These are phyloP conservation scores for Hypselothyrea guttata DNA, from an alignment of 2,888 invertebrate genomes.

Conservation along the genomic window DNA sequence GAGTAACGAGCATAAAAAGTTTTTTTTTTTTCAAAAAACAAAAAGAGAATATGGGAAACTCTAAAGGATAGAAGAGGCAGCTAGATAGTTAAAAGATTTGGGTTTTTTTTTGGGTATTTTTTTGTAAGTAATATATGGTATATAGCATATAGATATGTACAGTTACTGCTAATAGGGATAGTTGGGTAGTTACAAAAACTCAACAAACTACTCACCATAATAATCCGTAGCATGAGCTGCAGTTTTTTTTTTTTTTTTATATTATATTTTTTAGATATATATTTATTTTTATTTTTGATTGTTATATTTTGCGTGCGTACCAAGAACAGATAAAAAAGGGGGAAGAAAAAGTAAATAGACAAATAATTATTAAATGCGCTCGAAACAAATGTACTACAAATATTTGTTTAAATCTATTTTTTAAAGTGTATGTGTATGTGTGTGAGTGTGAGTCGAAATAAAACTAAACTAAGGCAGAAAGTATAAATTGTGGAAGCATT, in stretches of 20 bases:
- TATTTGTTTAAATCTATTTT: conserved; percentile 1
- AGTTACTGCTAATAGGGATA: neutral
- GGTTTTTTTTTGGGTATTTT: no score
- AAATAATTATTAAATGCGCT: conserved; percentile 75
- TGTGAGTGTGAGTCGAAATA: no score
- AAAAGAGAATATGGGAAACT: conserved; percentile 7
- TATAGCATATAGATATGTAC: no score
- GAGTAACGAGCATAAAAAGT: conserved; percentile 9
- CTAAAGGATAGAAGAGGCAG: conserved; percentile 9
- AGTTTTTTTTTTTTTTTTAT: conserved; percentile 52
- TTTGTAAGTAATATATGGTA: no score
- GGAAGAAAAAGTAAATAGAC: conserved; percentile 76
- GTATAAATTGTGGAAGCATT: neutral
- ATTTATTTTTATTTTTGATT: no score
- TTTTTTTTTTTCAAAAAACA: no score
- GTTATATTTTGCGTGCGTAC: conserved; percentile 57
- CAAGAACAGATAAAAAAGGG: conserved; percentile 72
- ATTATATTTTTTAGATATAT: no score
- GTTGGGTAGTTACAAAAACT: conserved; percentile 55
- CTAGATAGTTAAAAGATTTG: conserved; percentile 7
- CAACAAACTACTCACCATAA: conserved; percentile 94
- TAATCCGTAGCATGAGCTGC: conserved; percentile 98
- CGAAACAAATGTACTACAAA: conserved; percentile 16
- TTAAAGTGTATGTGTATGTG: no score
- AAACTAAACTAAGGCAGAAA: no score